Evolutionary conservation across 2,888 invertebrate genomes (phyloP), one percentile per base, ranked within the genome.

Genomic region (Scaptomyza reducta): DNA sequence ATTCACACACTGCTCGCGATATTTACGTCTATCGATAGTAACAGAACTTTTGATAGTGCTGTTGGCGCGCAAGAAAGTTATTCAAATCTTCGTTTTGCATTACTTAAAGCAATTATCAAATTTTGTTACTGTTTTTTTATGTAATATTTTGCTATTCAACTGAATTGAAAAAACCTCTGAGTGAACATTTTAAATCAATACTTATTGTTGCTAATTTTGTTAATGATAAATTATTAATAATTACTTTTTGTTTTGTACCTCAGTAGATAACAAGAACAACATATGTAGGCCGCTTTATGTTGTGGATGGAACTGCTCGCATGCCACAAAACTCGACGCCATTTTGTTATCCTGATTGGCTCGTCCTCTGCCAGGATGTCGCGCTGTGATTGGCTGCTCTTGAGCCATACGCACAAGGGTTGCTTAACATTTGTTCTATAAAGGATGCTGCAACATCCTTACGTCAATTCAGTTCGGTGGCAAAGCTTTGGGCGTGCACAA

Each of bases 371-470:
- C n/a, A 18, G 59, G 51, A 66, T 68, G 71, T 35, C 50, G 14
- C 11, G 6, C 13, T 44, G 44, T 18, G 33, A 82, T 82, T 82
- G 82, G 82, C 31, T 47, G 45, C n/a, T n/a, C 35, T 38, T 6
- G 1, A 33, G 1, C 45, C 66, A 11, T 7, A 11, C 18, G 27
- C 9, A 4, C 45, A 51, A 56, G 82, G 86, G 79, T 66, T 54
- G 68, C 47, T 59, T 25, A 16, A 16, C 5, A 11, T 22, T 35
- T 13, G 44, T 14, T 13, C 62, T 88, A 90, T 89, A 89, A 90
- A 90, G 69, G 88, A 87, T 81, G 88, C 88, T 87, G 89, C 62
- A 63, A 45, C 51, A 51, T 55, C 60, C 58, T 25, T 9, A 18
- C 54, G 53, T 45, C 46, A 44, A 59, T 31, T 78, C 89, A 90